phyloP scores from a whole-genome alignment of 2,113 vertebrate species.

The Parus major region DNA sequence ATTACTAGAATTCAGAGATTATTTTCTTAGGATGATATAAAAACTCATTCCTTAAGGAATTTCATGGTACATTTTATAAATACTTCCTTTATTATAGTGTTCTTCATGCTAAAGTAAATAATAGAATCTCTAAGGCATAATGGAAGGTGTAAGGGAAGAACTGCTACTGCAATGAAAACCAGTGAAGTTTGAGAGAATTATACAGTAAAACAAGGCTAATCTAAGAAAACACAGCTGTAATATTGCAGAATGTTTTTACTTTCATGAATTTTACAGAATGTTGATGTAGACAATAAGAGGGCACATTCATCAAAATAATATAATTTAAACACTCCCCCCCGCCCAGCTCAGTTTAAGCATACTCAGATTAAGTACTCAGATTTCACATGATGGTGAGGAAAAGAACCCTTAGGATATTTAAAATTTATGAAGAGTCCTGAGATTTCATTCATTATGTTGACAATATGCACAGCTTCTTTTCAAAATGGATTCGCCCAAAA shows the following conservation, averaged over 20 bases:
- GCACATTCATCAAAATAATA: constrained; percentile 24
- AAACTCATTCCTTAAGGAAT: neutral
- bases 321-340: neutral
- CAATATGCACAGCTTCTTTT: constrained; percentile 48
- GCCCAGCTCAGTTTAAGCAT: neutral
- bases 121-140: neutral
- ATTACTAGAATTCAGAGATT: neutral
- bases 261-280: constrained; percentile 30
- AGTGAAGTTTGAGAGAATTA: neutral
- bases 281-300: constrained; percentile 26
- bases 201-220: neutral
- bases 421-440: constrained; percentile 46
- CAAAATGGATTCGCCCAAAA: constrained; percentile 39
- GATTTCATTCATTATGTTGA: constrained; percentile 63
- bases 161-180: neutral
- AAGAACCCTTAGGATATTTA: constrained; percentile 15
- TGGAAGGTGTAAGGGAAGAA: neutral
- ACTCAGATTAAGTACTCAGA: neutral
- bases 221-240: neutral
- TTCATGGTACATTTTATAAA: neutral
- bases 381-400: constrained; percentile 56
- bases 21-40: neutral
- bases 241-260: constrained; percentile 31
- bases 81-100: neutral
- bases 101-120: constrained; percentile 3